Conservation (phyloP, 1,140 invertebrate species). For the Dolichoris vasculosae region DNA sequence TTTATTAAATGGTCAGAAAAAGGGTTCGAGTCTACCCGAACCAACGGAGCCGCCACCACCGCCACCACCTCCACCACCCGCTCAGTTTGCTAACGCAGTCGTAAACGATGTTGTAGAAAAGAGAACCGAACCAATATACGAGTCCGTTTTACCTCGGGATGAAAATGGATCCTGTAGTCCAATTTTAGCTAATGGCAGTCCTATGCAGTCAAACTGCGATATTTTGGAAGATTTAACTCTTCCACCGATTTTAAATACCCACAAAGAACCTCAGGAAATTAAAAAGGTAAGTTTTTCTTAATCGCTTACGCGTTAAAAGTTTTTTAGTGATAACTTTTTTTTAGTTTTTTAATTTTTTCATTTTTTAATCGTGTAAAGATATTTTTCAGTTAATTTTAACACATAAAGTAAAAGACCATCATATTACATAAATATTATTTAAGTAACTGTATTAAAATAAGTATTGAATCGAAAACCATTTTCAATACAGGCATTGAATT, state of each 20-base stretch:
- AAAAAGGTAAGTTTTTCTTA: conserved; percentile 52
- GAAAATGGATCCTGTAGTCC: conserved; percentile 68
- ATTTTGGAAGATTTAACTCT: conserved; percentile 46
- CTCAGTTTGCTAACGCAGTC: conserved; percentile 39
- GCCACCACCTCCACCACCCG: conserved; percentile 73
- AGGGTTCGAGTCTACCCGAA: conserved; percentile 80
- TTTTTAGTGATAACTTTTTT: too few species aligned
- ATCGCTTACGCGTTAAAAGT: not conserved
- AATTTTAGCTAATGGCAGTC: conserved; percentile 64
- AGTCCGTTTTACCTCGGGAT: conserved; percentile 84
- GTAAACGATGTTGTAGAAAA: not conserved
- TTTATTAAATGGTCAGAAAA: conserved; percentile 6
- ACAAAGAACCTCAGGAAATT: conserved; percentile 60
- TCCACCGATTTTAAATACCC: conserved; percentile 55
- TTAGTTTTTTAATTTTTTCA: too few species aligned
- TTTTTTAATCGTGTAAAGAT: too few species aligned
- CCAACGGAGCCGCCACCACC: conserved; percentile 84
- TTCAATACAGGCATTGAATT: not conserved
- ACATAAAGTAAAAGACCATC: too few species aligned
- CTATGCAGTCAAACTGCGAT: conserved; percentile 62
- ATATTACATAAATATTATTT: too few species aligned
- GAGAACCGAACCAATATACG: conserved; percentile 85
- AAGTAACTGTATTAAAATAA: not conserved
- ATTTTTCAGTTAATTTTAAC: too few species aligned
- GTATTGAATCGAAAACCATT: not conserved